phyloP scores from a whole-genome alignment of 2,797 vertebrate genomes.

The Sebastes paucispinis region DNA sequence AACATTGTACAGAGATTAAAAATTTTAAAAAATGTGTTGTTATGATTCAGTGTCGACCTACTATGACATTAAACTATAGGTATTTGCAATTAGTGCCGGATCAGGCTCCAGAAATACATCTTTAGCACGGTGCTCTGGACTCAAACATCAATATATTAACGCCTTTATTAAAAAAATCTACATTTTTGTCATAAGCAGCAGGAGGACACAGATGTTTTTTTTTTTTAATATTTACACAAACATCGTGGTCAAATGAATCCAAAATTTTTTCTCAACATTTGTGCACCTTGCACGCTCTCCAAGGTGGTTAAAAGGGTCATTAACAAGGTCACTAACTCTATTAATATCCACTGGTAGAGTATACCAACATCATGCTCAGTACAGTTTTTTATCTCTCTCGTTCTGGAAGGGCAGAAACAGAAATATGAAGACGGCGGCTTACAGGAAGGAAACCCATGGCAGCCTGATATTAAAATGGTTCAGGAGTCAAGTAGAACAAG shows the following conservation, averaged over 20 bases:
- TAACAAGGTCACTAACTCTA: slow-evolving; percentile 57
- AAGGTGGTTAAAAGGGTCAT: slow-evolving; percentile 28
- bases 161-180: background rate
- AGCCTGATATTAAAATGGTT: slow-evolving; percentile 81
- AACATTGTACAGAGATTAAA: background rate
- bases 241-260: slow-evolving; percentile 7
- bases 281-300: background rate
- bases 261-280: slow-evolving; percentile 34
- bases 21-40: background rate
- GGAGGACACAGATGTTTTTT: background rate
- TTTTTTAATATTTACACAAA: slow-evolving; percentile 13
- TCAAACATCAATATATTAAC: background rate
- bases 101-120: background rate
- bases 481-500: slow-evolving; percentile 83
- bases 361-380: slow-evolving; percentile 12
- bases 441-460: slow-evolving; percentile 73
- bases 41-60: background rate
- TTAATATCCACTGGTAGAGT: slow-evolving; percentile 39
- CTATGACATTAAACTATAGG: background rate
- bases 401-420: slow-evolving; percentile 57
- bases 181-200: background rate
- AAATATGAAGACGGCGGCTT: slow-evolving; percentile 66
- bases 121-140: background rate
- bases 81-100: background rate
- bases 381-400: slow-evolving; percentile 50